A percentile compares a stretch with the other conserved stretches of the same genome.
phyloP scores from a whole-genome alignment of 2,888 invertebrate genomes.

The Amiota mariae region DNA sequence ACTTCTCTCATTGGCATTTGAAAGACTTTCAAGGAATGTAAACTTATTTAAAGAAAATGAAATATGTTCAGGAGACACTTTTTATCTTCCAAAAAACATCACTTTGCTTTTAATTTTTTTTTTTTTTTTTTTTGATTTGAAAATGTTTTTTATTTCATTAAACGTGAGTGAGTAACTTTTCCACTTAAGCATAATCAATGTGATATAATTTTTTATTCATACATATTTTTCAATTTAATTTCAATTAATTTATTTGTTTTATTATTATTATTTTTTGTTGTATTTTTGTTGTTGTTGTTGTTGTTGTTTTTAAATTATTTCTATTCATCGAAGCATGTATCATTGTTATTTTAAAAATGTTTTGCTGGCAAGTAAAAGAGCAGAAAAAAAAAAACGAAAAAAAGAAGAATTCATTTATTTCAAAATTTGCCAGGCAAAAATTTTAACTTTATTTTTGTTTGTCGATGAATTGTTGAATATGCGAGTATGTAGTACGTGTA shows the following conservation, averaged over 20 bases:
- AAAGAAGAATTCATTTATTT: conserved; percentile 55
- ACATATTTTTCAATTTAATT: conserved; percentile 14
- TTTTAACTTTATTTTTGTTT: conserved; percentile 52
- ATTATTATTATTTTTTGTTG: background rate
- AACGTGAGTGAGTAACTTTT: background rate
- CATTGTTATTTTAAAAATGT: conserved; percentile 66
- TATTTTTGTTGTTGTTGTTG: no score
- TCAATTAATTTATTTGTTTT: background rate
- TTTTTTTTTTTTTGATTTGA: background rate
- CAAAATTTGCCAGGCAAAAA: conserved; percentile 39
- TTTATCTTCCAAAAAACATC: no score
- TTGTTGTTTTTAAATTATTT: conserved; percentile 15
- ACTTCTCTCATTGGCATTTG: no score
- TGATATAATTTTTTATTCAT: conserved; percentile 12
- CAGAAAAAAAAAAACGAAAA: conserved; percentile 42
- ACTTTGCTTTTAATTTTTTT: background rate
- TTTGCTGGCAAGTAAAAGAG: conserved; percentile 38
- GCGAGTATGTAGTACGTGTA: background rate
- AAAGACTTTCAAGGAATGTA: no score
- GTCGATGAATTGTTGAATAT: background rate
- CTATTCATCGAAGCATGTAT: conserved; percentile 53
- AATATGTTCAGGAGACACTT: no score
- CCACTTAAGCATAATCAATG: conserved; percentile 22
- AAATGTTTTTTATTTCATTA: background rate
- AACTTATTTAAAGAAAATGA: no score